These are phyloP conservation scores for Noctua janthina DNA, from an alignment of 2,888 invertebrate species.

Conservation along the genomic window DNA sequence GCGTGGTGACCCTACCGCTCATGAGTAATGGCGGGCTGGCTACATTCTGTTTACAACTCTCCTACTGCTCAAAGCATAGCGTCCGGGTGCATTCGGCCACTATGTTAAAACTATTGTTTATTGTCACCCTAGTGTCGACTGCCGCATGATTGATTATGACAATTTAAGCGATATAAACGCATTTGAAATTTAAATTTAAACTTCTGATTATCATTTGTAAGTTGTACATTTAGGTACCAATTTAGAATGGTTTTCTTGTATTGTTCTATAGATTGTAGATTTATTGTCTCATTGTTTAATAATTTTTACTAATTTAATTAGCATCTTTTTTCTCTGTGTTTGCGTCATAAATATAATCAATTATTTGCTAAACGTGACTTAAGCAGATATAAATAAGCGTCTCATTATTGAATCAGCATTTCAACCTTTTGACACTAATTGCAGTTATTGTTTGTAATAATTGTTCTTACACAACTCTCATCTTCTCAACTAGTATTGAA, in stretches of 20 bases:
- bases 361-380: slow-evolving; percentile 4
- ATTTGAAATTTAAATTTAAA: slow-evolving; percentile 63
- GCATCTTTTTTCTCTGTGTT: slow-evolving; percentile 7
- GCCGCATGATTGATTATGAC: slow-evolving; percentile 60
- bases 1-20: slow-evolving; percentile 56
- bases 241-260: slow-evolving; percentile 34
- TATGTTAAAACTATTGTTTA: slow-evolving; percentile 76
- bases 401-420: slow-evolving; percentile 4
- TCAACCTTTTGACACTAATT: slow-evolving; percentile 27
- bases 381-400: not conserved
- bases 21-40: slow-evolving; percentile 74
- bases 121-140: slow-evolving; percentile 71
- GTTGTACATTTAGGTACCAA: slow-evolving; percentile 51
- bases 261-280: slow-evolving; percentile 23
- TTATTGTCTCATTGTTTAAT: slow-evolving; percentile 9
- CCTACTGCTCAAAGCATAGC: slow-evolving; percentile 78
- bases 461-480: slow-evolving; percentile 21
- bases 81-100: slow-evolving; percentile 73
- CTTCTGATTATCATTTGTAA: slow-evolving; percentile 54
- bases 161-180: slow-evolving; percentile 58
- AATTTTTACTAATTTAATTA: not conserved
- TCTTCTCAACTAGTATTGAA: not conserved
- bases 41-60: slow-evolving; percentile 75
- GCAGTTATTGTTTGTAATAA: slow-evolving; percentile 29
- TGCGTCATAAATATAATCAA: not conserved